These are phyloP conservation scores for Microtus pennsylvanicus DNA, from an alignment of 2,113 vertebrate genomes.

Conservation along the genomic window DNA sequence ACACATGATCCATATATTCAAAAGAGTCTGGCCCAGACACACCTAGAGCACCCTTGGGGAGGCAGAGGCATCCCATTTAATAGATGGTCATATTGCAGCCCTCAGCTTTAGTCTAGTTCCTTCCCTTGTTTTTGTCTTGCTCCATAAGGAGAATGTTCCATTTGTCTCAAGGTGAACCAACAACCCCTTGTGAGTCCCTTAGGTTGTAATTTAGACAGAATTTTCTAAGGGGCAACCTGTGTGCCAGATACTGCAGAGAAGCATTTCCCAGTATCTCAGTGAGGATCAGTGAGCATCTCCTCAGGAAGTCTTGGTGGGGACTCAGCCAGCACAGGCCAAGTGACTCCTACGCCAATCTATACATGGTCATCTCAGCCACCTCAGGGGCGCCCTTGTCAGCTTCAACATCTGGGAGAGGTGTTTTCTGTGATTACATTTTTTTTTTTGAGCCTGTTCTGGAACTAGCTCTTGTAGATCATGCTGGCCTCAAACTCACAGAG, in stretches of 20 bases:
- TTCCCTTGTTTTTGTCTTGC: neutral
- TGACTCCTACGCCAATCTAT: neutral
- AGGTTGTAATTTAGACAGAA: neutral
- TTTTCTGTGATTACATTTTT: neutral
- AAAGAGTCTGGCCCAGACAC: neutral
- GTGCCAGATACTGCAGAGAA: neutral
- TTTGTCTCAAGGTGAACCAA: conserved; percentile 46
- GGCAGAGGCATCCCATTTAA: neutral
- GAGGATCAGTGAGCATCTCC: neutral
- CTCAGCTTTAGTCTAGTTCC: neutral
- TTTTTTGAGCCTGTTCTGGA: neutral
- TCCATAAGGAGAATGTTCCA: neutral
- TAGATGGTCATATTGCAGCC: neutral
- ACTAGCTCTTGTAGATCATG: too few species aligned
- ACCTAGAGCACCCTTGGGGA: neutral
- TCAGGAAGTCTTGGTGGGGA: neutral
- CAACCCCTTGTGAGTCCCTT: neutral
- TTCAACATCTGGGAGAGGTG: neutral
- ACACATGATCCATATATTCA: conserved; percentile 34
- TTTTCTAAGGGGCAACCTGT: conserved; percentile 27
- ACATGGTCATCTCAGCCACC: neutral
- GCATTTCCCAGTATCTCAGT: neutral
- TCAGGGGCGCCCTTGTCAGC: neutral
- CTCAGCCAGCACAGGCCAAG: neutral
- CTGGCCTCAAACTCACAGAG: too few species aligned